Evolutionary conservation across 2,113 vertebrate species (phyloP).

Genomic region (Dendropsophus ebraccatus): DNA sequence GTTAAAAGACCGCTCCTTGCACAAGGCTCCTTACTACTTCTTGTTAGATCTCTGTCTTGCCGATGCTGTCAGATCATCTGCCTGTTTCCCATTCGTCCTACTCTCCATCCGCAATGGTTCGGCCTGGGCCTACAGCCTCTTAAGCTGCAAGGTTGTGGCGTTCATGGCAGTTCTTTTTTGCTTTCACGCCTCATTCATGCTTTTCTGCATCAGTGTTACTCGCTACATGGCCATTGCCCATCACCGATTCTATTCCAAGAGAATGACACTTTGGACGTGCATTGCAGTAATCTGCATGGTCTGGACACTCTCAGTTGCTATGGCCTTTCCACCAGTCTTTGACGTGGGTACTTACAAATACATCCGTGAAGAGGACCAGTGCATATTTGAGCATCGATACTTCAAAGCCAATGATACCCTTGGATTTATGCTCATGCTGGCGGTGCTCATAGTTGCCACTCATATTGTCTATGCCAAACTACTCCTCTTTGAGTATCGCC

Average conservation of each 20-base stretch:
- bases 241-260: constrained; percentile 93
- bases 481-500: constrained; percentile 90
- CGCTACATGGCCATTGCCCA: constrained; percentile 94
- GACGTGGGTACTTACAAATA: constrained; percentile 94
- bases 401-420: constrained; percentile 94
- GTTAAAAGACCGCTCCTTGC: constrained; percentile 86
- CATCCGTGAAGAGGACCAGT: constrained; percentile 92
- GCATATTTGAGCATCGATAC: constrained; percentile 94
- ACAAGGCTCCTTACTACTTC: constrained; percentile 93
- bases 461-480: constrained; percentile 93
- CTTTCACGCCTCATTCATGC: constrained; percentile 94
- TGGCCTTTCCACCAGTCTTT: constrained; percentile 92
- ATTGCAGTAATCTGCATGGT: constrained; percentile 92
- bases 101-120: constrained; percentile 90
- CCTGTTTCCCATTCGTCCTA: constrained; percentile 91
- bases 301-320: constrained; percentile 92
- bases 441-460: constrained; percentile 89
- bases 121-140: constrained; percentile 88
- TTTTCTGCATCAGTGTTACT: constrained; percentile 92
- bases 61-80: constrained; percentile 88
- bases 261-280: constrained; percentile 94
- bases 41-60: constrained; percentile 92
- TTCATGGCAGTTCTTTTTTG: constrained; percentile 94
- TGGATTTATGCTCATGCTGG: constrained; percentile 95
- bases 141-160: constrained; percentile 93